Base-by-base conservation (phyloP, 1,140 invertebrate genomes). In the Phymastichus coffea region DNA sequence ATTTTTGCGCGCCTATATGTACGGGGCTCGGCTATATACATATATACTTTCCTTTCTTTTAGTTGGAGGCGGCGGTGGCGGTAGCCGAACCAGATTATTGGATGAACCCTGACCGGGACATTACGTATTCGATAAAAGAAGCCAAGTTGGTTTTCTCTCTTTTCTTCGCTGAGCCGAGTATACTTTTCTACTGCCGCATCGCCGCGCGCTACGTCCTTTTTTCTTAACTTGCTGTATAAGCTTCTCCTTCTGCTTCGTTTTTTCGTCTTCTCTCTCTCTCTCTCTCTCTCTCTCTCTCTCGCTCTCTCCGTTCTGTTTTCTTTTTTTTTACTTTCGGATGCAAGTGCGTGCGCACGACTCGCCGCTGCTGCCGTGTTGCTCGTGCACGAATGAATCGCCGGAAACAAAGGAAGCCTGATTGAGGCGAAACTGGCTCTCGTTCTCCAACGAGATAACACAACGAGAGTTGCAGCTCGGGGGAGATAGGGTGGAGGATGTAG, bases 11-110 rank as follows among this genome's bases (percentile, higher is more conserved):
- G n/a, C n/a, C n/a, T n/a, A n/a, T n/a, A n/a, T n/a, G n/a, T n/a
- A n/a, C n/a, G n/a, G n/a, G n/a, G n/a, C n/a, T n/a, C n/a, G n/a
- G n/a, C n/a, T n/a, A n/a, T n/a, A n/a, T n/a, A n/a, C n/a, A n/a
- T n/a, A n/a, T n/a, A n/a, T n/a, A n/a, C n/a, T n/a, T n/a, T n/a
- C n/a, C n/a, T n/a, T n/a, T n/a, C n/a, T n/a, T n/a, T n/a, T n/a
- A n/a, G n/a, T n/a, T n/a, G n/a, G n/a, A n/a, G n/a, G n/a, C n/a
- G n/a, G n/a, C n/a, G n/a, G n/a, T n/a, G n/a, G n/a, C n/a, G n/a
- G n/a, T n/a, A n/a, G n/a, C n/a, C n/a, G 70, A 72, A 75, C 72
- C 66, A 72, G 70, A 75, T 74, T 75, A 75, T 75, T 70, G 70
- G 66, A 67, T 68, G 72, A 74, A 72, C 67, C 68, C 65, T 71